Conservation (phyloP, 2,797 vertebrate species). For the Tympanoctomys barrerae region DNA sequence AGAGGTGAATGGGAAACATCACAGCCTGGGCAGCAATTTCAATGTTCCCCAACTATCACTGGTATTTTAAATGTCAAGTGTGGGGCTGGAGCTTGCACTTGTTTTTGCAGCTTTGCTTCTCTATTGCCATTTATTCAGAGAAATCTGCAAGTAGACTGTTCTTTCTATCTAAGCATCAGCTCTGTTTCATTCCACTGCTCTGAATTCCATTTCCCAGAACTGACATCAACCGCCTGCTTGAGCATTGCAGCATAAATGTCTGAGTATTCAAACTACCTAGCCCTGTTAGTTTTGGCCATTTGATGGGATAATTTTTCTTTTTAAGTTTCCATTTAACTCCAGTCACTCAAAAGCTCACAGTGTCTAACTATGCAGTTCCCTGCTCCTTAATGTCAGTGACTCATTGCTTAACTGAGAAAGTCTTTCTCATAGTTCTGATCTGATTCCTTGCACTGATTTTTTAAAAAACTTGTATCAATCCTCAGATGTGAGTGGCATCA, state of each 20-base stretch:
- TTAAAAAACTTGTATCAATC: slow-evolving; percentile 33
- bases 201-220: slow-evolving; percentile 63
- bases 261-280: slow-evolving; percentile 39
- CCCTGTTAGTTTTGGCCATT: slow-evolving; percentile 57
- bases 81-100: slow-evolving; percentile 19
- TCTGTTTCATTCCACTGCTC: slow-evolving; percentile 33
- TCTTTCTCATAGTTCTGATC: slow-evolving; percentile 48
- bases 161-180: slow-evolving; percentile 71
- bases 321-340: slow-evolving; percentile 51
- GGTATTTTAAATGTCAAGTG: slow-evolving; percentile 52
- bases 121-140: slow-evolving; percentile 30
- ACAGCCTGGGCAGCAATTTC: background rate
- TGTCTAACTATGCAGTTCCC: slow-evolving; percentile 44
- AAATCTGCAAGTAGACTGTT: slow-evolving; percentile 37
- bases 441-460: slow-evolving; percentile 2
- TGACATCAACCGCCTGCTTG: slow-evolving; percentile 29
- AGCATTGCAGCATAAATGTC: background rate
- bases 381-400: slow-evolving; percentile 38
- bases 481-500: background rate
- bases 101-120: slow-evolving; percentile 56
- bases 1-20: slow-evolving; percentile 3
- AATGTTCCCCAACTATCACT: slow-evolving; percentile 54
- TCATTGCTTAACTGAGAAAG: slow-evolving; percentile 59
- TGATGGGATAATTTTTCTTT: slow-evolving; percentile 54
- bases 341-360: slow-evolving; percentile 65